phyloP scores from a whole-genome alignment of 2,888 invertebrate species.

The Drosophila peninsularis region DNA sequence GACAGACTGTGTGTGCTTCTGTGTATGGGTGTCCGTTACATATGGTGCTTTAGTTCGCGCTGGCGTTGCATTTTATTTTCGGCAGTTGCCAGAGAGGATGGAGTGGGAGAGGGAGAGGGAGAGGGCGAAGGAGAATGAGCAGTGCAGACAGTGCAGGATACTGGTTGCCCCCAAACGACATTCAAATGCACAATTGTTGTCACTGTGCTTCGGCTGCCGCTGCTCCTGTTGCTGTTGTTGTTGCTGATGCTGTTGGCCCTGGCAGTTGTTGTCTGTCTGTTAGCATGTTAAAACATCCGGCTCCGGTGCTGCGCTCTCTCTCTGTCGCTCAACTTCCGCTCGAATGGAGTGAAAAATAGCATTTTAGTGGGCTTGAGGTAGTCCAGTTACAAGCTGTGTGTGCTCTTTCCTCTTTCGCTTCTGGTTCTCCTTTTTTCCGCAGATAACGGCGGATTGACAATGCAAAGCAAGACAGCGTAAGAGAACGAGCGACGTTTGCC shows the following conservation, averaged over 20 bases:
- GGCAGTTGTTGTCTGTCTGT: slow-evolving; percentile 51
- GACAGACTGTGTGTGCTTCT: neutral
- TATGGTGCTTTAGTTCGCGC: slow-evolving; percentile 41
- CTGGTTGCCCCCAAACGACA: slow-evolving; percentile 60
- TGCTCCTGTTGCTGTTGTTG: slow-evolving; percentile 14
- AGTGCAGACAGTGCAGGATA: slow-evolving; percentile 14
- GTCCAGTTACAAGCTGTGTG: slow-evolving; percentile 21
- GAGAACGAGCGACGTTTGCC: slow-evolving; percentile 11
- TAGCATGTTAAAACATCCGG: slow-evolving; percentile 73
- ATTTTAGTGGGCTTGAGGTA: slow-evolving; percentile 57
- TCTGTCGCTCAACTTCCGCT: slow-evolving; percentile 75
- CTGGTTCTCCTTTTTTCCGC: neutral
- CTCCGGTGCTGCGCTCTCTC: slow-evolving; percentile 38
- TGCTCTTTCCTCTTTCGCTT: neutral
- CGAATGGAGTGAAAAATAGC: slow-evolving; percentile 77
- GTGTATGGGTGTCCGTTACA: slow-evolving; percentile 19
- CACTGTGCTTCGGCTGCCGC: slow-evolving; percentile 47
- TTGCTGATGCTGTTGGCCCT: slow-evolving; percentile 15
- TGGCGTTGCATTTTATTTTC: slow-evolving; percentile 47
- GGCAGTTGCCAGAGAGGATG: neutral
- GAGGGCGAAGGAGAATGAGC: neutral
- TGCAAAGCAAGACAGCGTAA: slow-evolving; percentile 33
- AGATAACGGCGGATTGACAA: slow-evolving; percentile 57
- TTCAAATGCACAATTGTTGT: slow-evolving; percentile 79
- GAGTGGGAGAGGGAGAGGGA: neutral